A percentile compares a stretch with the other conserved stretches of the same genome.
phyloP scores from a whole-genome alignment of 2,888 invertebrate genomes.

The Ectobius pallidus region DNA sequence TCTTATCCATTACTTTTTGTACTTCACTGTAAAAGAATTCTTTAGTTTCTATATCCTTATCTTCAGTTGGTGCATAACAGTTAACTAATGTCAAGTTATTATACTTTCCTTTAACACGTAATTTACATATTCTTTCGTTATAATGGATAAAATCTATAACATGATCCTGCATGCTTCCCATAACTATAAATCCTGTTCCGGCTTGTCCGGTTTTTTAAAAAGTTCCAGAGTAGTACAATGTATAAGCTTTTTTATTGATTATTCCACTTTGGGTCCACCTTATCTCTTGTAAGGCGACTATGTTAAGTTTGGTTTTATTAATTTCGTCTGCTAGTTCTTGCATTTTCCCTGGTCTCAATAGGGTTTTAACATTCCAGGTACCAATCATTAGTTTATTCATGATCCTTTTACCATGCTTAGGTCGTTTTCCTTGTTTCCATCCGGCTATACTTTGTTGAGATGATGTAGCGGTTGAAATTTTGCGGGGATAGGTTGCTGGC shows the following conservation, averaged over 20 bases:
- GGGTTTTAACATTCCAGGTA: not conserved
- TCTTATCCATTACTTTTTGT: not conserved
- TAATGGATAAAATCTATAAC: not conserved
- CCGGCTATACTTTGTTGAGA: too few relatives aligned
- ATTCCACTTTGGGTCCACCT: not conserved
- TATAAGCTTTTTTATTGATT: not conserved
- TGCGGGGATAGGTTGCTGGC: too few relatives aligned
- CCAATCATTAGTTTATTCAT: not conserved
- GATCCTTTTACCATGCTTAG: not conserved
- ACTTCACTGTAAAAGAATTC: not conserved
- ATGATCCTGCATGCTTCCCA: not conserved
- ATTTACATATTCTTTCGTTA: constrained; percentile 11
- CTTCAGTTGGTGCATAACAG: not conserved
- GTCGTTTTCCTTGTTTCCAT: not conserved
- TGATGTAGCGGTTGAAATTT: not conserved
- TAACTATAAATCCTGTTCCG: not conserved
- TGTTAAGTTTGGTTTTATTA: not conserved
- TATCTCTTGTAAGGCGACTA: not conserved
- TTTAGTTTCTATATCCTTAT: not conserved
- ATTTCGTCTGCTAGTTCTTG: not conserved
- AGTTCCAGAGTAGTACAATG: not conserved
- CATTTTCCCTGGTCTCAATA: not conserved
- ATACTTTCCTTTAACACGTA: not conserved
- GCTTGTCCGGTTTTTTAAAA: not conserved
- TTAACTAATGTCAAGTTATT: not conserved